Conservation (phyloP, 2,113 vertebrate species). For the Gopherus evgoodei region DNA sequence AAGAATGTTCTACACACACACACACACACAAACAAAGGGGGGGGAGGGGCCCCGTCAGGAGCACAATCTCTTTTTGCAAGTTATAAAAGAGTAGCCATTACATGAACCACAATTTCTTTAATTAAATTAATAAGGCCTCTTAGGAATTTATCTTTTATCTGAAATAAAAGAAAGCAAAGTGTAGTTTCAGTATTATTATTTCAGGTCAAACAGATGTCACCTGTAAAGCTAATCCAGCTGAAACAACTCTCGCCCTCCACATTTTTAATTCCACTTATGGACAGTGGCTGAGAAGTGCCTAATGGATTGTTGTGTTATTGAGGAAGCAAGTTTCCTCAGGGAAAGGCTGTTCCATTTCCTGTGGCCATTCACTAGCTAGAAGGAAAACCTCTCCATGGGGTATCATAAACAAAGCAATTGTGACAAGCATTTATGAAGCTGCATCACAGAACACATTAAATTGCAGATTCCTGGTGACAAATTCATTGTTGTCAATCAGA, state of each 20-base stretch:
- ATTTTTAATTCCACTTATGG: not conserved
- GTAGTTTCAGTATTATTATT: not conserved
- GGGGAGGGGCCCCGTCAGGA: not conserved
- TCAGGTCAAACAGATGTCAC: not conserved
- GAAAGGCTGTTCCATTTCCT: constrained; percentile 58
- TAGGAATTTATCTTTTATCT: not conserved
- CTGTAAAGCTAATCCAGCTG: not conserved
- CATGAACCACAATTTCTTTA: not conserved
- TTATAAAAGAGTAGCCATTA: not conserved
- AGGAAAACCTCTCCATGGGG: constrained; percentile 40
- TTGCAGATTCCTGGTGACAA: not conserved
- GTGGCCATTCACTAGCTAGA: not conserved
- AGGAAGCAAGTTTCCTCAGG: constrained; percentile 17
- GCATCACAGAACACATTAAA: constrained; percentile 52
- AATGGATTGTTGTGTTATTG: not conserved
- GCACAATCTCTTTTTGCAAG: not conserved
- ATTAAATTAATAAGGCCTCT: not conserved
- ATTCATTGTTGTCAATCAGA: constrained; percentile 41
- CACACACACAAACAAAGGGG: too few species aligned
- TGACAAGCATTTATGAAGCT: constrained; percentile 30
- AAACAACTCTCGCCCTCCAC: not conserved
- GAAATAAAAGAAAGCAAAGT: constrained; percentile 26
- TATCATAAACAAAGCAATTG: constrained; percentile 56
- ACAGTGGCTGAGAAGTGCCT: not conserved
- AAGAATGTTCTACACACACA: not conserved